These are phyloP conservation scores for Aphyosemion australe DNA, from an alignment of 2,113 vertebrate species.

Conservation along the genomic window DNA sequence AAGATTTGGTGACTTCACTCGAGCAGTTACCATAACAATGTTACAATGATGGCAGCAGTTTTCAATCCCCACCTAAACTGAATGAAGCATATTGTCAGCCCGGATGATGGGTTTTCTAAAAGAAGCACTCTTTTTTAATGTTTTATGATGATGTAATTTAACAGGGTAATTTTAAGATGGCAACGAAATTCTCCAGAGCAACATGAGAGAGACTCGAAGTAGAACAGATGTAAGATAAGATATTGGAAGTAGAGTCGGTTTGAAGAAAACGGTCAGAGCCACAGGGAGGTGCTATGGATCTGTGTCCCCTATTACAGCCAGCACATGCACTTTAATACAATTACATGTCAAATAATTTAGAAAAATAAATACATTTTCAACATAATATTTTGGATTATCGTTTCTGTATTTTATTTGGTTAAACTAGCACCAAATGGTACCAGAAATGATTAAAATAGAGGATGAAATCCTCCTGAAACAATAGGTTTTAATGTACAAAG, in stretches of 20 bases:
- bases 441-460: no score
- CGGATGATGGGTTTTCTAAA: constrained; percentile 66
- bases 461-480: no score
- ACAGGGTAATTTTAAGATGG: constrained; percentile 57
- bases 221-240: constrained; percentile 58
- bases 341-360: no score
- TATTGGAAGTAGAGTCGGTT: constrained; percentile 56
- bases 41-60: constrained; percentile 75
- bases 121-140: constrained; percentile 63
- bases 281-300: constrained; percentile 80
- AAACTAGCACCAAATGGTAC: no score
- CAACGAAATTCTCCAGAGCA: constrained; percentile 56
- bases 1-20: constrained; percentile 78
- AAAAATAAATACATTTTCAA: constrained; percentile 26
- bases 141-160: constrained; percentile 70
- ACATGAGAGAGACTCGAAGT: constrained; percentile 62
- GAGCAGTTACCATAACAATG: constrained; percentile 78
- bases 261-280: constrained; percentile 71
- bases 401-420: not conserved
- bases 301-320: constrained; percentile 60
- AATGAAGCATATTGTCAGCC: constrained; percentile 70
- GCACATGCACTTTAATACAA: constrained; percentile 40
- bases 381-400: constrained; percentile 21
- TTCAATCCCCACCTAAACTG: constrained; percentile 69
- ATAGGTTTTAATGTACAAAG: no score